Conservation (phyloP, 2,797 vertebrate genomes). For the Mastacembelus armatus region DNA sequence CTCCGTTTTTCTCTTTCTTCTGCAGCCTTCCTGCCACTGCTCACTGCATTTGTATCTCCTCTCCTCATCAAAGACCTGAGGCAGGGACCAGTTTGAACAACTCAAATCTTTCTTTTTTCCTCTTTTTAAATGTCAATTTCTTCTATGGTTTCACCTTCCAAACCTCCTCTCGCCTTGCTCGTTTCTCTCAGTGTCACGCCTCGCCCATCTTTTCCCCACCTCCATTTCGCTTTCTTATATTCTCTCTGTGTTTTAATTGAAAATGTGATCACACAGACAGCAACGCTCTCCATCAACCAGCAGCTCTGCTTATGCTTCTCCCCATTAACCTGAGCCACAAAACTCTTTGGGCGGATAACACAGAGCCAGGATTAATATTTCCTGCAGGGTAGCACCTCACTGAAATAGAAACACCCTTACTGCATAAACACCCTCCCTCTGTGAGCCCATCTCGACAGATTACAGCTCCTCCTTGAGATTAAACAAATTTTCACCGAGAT, state of each 20-base stretch:
- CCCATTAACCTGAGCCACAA: constrained; percentile 55
- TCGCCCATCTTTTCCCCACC: neutral
- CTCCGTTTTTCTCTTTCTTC: neutral
- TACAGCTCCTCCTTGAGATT: constrained; percentile 74
- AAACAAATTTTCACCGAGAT: constrained; percentile 75
- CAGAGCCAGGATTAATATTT: constrained; percentile 67
- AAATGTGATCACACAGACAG: constrained; percentile 2
- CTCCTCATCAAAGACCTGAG: constrained; percentile 3
- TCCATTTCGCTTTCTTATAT: neutral
- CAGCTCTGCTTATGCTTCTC: constrained; percentile 12
- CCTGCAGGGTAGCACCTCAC: constrained; percentile 69
- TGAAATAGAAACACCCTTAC: constrained; percentile 66
- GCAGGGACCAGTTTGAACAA: neutral
- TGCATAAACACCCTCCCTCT: constrained; percentile 62
- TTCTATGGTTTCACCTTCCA: neutral
- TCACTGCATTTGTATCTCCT: neutral
- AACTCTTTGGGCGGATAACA: constrained; percentile 31
- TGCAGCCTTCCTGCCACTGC: neutral
- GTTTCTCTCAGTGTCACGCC: neutral
- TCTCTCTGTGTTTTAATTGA: constrained; percentile 3
- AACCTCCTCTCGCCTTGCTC: neutral
- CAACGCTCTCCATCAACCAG: constrained; percentile 1
- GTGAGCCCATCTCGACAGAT: constrained; percentile 76
- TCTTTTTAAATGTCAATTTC: neutral
- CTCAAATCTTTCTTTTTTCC: constrained; percentile 5